Percentiles rank a stretch among this genome's conserved stretches.
These are phyloP conservation scores for Malurus leucopterus DNA, from an alignment of 2,797 vertebrate genomes.

Conservation along the genomic window DNA sequence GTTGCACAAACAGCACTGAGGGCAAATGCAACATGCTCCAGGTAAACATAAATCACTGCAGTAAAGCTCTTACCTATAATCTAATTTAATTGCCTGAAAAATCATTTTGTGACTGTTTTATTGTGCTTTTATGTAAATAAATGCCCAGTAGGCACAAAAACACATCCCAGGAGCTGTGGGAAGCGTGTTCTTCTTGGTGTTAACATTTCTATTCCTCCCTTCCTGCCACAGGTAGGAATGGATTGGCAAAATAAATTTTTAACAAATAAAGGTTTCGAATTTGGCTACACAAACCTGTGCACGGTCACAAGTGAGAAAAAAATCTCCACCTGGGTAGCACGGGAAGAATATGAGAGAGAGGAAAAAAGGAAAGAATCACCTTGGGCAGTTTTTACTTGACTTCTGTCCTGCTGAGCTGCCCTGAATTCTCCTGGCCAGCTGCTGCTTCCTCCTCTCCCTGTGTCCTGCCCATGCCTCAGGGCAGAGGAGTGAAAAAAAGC, in stretches of 20 bases:
- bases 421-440: background rate
- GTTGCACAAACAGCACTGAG: background rate
- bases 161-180: background rate
- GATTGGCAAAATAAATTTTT: background rate
- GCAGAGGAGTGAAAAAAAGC: background rate
- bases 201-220: background rate
- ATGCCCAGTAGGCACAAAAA: background rate
- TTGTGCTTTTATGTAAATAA: background rate
- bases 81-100: conserved; percentile 8
- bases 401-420: background rate
- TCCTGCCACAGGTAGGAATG: background rate
- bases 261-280: background rate
- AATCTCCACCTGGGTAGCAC: background rate
- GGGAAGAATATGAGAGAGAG: background rate
- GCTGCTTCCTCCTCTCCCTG: background rate
- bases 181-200: background rate
- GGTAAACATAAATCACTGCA: background rate
- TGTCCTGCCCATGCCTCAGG: background rate
- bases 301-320: background rate
- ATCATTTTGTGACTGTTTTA: background rate
- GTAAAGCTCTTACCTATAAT: background rate
- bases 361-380: background rate
- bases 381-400: background rate
- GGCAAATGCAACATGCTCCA: background rate
- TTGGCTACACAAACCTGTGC: background rate